These are phyloP conservation scores for Telmatochromis sp. DNA, from an alignment of 2,113 vertebrate species.

Conservation along the genomic window DNA sequence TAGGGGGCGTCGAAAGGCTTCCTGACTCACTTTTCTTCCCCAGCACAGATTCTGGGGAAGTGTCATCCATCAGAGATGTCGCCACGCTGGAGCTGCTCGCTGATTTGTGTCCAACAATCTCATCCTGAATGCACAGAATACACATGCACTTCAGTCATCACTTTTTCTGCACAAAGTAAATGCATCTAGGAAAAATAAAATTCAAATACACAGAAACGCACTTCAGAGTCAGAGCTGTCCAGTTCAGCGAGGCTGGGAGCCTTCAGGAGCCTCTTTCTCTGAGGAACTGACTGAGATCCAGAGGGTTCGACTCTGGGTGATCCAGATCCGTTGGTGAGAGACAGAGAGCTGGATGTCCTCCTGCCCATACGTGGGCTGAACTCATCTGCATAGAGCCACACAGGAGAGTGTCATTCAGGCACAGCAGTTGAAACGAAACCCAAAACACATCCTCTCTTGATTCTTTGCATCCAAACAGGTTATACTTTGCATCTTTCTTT, in stretches of 20 bases:
- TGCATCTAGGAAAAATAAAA: not conserved
- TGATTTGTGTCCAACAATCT: slow-evolving; percentile 73
- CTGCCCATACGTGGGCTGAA: slow-evolving; percentile 75
- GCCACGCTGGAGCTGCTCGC: slow-evolving; percentile 85
- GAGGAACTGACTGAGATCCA: slow-evolving; percentile 62
- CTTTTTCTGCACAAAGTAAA: not conserved
- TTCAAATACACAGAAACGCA: slow-evolving; percentile 54
- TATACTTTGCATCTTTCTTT: not conserved
- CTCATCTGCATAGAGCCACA: slow-evolving; percentile 76
- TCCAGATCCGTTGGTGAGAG: slow-evolving; percentile 71
- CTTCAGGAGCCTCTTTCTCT: slow-evolving; percentile 86
- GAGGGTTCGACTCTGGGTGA: slow-evolving; percentile 49
- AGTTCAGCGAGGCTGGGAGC: slow-evolving; percentile 90
- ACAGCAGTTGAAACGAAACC: not conserved
- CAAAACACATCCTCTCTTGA: slow-evolving; percentile 1
- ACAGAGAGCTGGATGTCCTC: slow-evolving; percentile 72
- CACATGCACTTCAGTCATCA: not conserved
- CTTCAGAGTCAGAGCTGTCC: slow-evolving; percentile 93
- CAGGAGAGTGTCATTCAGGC: not conserved
- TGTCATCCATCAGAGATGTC: slow-evolving; percentile 81
- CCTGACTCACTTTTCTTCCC: slow-evolving; percentile 85
- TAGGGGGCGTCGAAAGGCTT: not conserved
- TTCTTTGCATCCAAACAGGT: slow-evolving; percentile 1
- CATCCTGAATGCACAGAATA: slow-evolving; percentile 75
- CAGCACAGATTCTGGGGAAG: slow-evolving; percentile 73